A percentile compares a stretch with the other conserved stretches of the same genome.
These are phyloP conservation scores for Caenorhabditis macrosperma DNA, from an alignment of 2,888 invertebrate species.

Conservation along the genomic window DNA sequence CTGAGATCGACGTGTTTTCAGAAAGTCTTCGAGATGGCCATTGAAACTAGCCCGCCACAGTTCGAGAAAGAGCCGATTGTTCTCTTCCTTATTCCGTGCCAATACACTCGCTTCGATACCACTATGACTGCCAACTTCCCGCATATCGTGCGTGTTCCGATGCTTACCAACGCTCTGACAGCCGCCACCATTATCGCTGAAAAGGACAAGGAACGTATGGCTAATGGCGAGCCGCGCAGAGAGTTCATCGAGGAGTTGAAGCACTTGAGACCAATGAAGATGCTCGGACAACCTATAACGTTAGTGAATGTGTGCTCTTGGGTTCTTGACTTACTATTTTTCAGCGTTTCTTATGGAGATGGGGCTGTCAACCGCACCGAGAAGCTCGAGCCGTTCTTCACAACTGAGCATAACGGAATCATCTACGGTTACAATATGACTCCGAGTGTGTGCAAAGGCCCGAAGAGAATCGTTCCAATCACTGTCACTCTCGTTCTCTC, in stretches of 20 bases:
- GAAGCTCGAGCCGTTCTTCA: constrained; percentile 33
- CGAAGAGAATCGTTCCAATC: neutral
- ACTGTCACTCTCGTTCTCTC: neutral
- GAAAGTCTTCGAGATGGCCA: constrained; percentile 21
- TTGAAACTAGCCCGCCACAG: neutral
- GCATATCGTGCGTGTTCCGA: constrained; percentile 41
- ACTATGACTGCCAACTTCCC: constrained; percentile 41
- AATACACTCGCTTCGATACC: constrained; percentile 31
- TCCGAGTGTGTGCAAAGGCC: constrained; percentile 9
- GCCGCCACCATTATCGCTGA: neutral
- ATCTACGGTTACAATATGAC: constrained; percentile 30
- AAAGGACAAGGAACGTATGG: neutral
- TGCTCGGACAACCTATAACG: constrained; percentile 3
- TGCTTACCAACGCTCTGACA: constrained; percentile 17
- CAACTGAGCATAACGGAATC: constrained; percentile 31
- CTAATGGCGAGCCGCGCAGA: neutral
- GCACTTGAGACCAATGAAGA: neutral
- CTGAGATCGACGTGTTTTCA: neutral
- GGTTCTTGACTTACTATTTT: too few species aligned
- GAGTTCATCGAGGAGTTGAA: constrained; percentile 25
- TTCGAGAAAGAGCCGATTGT: neutral
- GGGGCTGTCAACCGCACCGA: neutral
- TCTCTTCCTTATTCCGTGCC: constrained; percentile 39
- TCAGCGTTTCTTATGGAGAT: constrained; percentile 20
- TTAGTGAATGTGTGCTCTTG: neutral